Evolutionary conservation across 2,113 vertebrate species (phyloP), one percentile per base, ranked within the genome.

Genomic region (Apus apus): DNA sequence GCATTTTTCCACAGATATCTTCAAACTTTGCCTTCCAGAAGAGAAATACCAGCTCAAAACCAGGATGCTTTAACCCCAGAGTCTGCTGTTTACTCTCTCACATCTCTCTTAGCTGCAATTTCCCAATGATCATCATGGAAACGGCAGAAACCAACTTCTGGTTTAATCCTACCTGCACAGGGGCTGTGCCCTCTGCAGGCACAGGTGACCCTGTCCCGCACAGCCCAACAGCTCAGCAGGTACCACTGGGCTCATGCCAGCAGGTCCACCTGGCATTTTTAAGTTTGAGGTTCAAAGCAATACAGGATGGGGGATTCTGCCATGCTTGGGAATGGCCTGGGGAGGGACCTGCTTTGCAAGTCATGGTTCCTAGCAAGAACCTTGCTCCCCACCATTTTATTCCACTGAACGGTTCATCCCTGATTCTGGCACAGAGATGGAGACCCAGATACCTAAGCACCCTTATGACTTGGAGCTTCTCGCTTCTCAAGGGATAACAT

Each of bases 241-340:
- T 1, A 21, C n/a, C 15, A 7, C 6, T 20, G 3, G 6, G 25
- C 40, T 38, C 57, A 50, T 1, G 9, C 12, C 13, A 3, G 11
- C 21, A 71, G 25, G 15, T 4, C 2, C 36, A 45, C 16, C 29
- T 20, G 50, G 61, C 6, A 7, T 32, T 58, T 50, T 17, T 1
- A 70, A 30, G 51, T 48, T 27, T 48, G 64, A 67, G n/a, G 26
- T 21, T 27, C 48, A 67, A 73, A 68, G 34, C 62, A 51, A 8
- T 34, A 29, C 2, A 71, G 30, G 18, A 76, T 0, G 1, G 30
- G 8, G 11, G 13, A 8, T 56, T 27, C 20, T 20, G 32, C 23
- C 68, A 46, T 0, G 0, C 27, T 80, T 1, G 0, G 58, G 48
- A 54, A 29, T 0, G 3, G 38, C 11, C 34, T 5, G 1, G 43